Conservation (phyloP, 2,797 vertebrate genomes). For the Myotis daubentonii region DNA sequence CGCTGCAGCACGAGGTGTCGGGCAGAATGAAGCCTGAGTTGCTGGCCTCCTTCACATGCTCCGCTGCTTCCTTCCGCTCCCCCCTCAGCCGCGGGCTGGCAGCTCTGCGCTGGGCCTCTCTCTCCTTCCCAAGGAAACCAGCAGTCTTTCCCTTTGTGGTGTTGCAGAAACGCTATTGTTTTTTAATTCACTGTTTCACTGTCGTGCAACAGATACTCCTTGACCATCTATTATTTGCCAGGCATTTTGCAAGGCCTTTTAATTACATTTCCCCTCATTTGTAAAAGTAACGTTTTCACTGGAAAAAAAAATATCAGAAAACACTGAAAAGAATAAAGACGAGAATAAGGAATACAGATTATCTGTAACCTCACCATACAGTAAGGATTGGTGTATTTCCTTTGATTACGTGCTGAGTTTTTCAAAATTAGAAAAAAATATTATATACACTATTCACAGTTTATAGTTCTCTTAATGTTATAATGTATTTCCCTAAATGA, state of each 20-base stretch:
- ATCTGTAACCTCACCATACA: neutral
- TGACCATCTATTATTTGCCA: neutral
- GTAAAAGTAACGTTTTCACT: neutral
- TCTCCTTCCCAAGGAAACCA: neutral
- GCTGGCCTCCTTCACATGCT: neutral
- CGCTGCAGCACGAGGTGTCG: neutral
- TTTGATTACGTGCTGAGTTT: neutral
- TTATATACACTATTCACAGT: rapidly evolving
- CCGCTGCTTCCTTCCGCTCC: neutral
- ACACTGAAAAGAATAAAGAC: neutral
- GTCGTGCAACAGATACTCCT: neutral
- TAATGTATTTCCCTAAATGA: neutral
- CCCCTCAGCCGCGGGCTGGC: neutral
- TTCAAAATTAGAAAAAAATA: neutral
- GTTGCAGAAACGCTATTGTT: neutral
- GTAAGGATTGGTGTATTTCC: neutral
- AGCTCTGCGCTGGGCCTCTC: neutral
- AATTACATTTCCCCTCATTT: neutral
- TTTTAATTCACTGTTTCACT: neutral
- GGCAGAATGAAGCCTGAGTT: neutral
- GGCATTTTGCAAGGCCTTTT: neutral
- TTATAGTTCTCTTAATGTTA: neutral
- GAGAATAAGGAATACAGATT: neutral
- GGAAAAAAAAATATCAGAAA: neutral
- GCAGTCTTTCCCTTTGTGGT: neutral